Evolutionary conservation across 2,113 vertebrate species (phyloP), one percentile per base, ranked within the genome.

Genomic region (Triplophysa tibetana): DNA sequence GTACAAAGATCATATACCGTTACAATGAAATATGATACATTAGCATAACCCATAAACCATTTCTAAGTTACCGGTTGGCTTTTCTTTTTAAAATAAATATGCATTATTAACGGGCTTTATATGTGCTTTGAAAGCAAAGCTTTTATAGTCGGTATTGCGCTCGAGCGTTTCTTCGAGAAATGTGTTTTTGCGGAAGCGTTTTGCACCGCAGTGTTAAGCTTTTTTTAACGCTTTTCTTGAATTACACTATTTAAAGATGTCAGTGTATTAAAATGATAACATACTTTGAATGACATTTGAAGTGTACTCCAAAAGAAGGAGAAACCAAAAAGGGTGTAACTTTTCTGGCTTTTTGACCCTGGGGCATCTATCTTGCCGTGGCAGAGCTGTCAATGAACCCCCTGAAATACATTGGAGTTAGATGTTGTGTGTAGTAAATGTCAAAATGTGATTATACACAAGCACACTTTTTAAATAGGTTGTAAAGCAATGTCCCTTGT

Each of bases 281-380:
- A 19, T 56, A 21, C 21, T 52, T 80, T 48, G 2, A 58, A 19
- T 16, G n/a, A 38, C 48, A 13, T 61, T 67, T 3, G 62, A 14
- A 19, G 2, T 70, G 4, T n/a, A 56, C 50, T 38, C 7, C 26
- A 24, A 19, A 68, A 52, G 3, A 11, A 52, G 17, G 23, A 52
- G 24, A 1, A 10, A 48, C 43, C 23, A 16, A 13, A 11, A 11
- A 23, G n/a, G 38, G 16, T 26, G 19, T 24, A 16, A 26, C 8
- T 67, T 41, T 60, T 11, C 23, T 45, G 64, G 21, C 14, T 78
- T 26, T 60, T 19, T 72, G 50, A 72, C 69, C 10, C 69, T 72
- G 69, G 10, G 26, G 19, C 50, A 38, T 72, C 11, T 56, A 24
- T 52, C 24, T 52, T 24, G 23, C 4, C 45, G 19, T 70, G 48